Percentiles rank a stretch among this genome's conserved stretches.
These are phyloP conservation scores for Nymphalis urticae DNA, from an alignment of 2,888 invertebrate species.

Conservation along the genomic window DNA sequence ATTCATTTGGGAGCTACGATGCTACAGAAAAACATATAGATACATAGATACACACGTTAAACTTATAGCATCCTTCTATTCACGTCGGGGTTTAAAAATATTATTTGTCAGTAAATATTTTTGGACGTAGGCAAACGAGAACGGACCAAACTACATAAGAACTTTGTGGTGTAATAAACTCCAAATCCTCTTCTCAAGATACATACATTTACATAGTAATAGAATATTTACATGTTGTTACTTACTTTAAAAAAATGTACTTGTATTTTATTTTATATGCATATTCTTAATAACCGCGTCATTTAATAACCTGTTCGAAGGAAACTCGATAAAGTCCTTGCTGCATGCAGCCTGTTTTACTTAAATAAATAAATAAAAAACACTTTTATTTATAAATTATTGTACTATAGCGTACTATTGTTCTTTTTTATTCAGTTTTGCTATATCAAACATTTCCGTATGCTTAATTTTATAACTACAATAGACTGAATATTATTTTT, in stretches of 20 bases:
- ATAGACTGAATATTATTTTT: not conserved
- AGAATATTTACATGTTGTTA: not conserved
- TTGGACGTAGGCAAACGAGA: too few species aligned
- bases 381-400: constrained; percentile 5
- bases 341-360: not conserved
- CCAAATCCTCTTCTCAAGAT: too few species aligned
- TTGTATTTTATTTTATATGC: not conserved
- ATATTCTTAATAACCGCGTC: not conserved
- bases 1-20: too few species aligned
- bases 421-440: constrained; percentile 5
- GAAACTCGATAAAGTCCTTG: not conserved
- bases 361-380: not conserved
- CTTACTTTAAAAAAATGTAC: not conserved
- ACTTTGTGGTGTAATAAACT: too few species aligned
- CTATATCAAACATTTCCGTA: constrained; percentile 1
- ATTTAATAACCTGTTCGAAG: constrained; percentile 1
- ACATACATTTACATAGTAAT: not conserved
- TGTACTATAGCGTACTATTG: not conserved
- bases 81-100: too few species aligned
- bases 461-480: constrained; percentile 2
- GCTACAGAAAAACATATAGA: too few species aligned
- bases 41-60: too few species aligned
- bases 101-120: too few species aligned
- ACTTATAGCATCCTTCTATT: too few species aligned
- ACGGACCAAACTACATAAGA: too few species aligned